Evolutionary conservation across 1,140 invertebrate species (phyloP).

Genomic region (Drosophila ironensis): DNA sequence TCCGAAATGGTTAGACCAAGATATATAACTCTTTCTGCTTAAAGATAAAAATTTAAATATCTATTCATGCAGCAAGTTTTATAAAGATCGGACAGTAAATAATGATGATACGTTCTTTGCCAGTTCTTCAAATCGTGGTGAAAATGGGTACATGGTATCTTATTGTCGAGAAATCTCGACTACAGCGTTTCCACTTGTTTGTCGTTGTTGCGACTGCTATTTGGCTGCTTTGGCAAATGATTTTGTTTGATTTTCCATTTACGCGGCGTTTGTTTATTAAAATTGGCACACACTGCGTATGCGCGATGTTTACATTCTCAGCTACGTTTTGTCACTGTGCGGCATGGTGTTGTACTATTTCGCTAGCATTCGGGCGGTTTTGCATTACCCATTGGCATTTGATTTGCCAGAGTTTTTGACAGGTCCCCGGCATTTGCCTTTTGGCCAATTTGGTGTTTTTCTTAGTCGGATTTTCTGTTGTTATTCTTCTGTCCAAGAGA

Average conservation of each 20-base stretch:
- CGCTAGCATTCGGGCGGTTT: slow-evolving; percentile 50
- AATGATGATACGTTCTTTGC: no score
- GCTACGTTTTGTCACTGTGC: background rate
- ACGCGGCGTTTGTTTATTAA: slow-evolving; percentile 75
- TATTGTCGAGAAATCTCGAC: no score
- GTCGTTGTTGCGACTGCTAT: slow-evolving; percentile 38
- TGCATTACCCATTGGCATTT: slow-evolving; percentile 63
- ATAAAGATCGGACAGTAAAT: no score
- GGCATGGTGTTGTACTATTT: slow-evolving; percentile 30
- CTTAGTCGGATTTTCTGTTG: background rate
- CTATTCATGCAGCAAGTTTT: no score
- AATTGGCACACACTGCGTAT: slow-evolving; percentile 76
- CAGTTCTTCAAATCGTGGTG: no score
- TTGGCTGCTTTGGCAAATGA: slow-evolving; percentile 39
- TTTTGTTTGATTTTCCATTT: slow-evolving; percentile 78
- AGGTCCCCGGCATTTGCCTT: slow-evolving; percentile 45
- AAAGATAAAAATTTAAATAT: no score
- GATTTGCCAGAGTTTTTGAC: slow-evolving; percentile 61
- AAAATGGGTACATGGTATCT: no score
- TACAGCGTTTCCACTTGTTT: no score
- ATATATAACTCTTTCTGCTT: no score
- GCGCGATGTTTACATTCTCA: slow-evolving; percentile 62
- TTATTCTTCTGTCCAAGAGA: slow-evolving; percentile 24
- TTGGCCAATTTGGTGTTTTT: slow-evolving; percentile 45
- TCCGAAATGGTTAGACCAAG: no score